These are phyloP conservation scores for Megaceryle maxima DNA, from an alignment of 2,113 vertebrate species.

Conservation along the genomic window DNA sequence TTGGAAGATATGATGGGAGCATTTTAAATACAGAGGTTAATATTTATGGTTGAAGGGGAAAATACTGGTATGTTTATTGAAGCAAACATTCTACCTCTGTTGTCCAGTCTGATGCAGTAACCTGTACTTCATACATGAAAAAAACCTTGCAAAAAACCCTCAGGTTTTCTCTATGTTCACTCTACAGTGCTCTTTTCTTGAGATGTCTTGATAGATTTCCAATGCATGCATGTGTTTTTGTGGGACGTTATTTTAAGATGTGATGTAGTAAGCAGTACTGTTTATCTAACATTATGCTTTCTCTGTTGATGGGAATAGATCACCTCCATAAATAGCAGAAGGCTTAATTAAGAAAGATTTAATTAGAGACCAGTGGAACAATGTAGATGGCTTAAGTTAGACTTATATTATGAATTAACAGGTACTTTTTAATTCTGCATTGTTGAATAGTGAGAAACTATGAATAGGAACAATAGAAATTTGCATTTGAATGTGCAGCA, in stretches of 20 bases:
- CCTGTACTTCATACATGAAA: neutral
- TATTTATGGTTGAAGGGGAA: neutral
- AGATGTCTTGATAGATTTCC: neutral
- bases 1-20: neutral
- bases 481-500: conserved; percentile 73
- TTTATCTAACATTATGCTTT: neutral
- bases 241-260: neutral
- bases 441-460: conserved; percentile 63
- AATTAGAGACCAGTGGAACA: neutral
- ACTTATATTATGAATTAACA: neutral
- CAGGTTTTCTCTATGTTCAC: fast-evolving
- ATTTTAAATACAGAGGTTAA: neutral
- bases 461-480: conserved; percentile 40
- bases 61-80: neutral
- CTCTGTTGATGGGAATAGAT: neutral
- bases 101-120: neutral
- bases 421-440: conserved; percentile 61
- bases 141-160: neutral
- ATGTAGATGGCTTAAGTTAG: neutral
- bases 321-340: neutral
- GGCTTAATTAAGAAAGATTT: neutral
- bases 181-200: neutral
- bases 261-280: neutral
- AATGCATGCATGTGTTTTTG: neutral
- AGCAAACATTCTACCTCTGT: neutral